Evolutionary conservation across 2,797 vertebrate genomes (phyloP).

Genomic region (Streptopelia turtur): DNA sequence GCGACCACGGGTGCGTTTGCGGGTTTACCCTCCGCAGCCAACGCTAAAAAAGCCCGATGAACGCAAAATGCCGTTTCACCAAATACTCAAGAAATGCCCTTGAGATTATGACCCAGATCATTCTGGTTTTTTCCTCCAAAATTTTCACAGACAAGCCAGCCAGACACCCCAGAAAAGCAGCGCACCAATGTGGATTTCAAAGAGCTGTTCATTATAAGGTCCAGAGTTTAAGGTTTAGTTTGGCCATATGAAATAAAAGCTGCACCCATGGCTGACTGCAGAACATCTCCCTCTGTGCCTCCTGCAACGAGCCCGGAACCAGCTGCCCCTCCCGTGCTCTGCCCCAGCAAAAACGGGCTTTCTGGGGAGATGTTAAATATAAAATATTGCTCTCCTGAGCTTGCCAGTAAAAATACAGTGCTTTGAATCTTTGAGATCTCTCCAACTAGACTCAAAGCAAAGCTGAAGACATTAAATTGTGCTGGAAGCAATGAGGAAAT

Average conservation of each 20-base stretch:
- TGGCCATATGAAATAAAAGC: not conserved
- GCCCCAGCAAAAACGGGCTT: not conserved
- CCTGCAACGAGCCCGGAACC: not conserved
- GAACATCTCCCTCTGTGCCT: not conserved
- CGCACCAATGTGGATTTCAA: not conserved
- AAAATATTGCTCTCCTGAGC: not conserved
- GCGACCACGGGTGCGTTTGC: not conserved
- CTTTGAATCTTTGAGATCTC: not conserved
- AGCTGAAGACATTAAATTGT: not conserved
- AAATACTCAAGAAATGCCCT: not conserved
- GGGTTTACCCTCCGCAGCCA: not conserved
- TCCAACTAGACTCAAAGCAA: not conserved
- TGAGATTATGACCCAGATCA: not conserved
- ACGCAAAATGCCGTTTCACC: not conserved
- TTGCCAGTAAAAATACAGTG: not conserved
- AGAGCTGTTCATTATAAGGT: not conserved
- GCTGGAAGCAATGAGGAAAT: not conserved
- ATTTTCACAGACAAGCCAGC: not conserved
- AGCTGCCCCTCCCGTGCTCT: not conserved
- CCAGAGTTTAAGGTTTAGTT: not conserved
- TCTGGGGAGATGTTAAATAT: not conserved
- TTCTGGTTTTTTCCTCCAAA: not conserved
- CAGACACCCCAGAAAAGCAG: not conserved
- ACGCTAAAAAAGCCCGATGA: not conserved
- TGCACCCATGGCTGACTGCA: not conserved